phyloP scores from a whole-genome alignment of 2,797 vertebrate species.

The Spinus olivaceus region DNA sequence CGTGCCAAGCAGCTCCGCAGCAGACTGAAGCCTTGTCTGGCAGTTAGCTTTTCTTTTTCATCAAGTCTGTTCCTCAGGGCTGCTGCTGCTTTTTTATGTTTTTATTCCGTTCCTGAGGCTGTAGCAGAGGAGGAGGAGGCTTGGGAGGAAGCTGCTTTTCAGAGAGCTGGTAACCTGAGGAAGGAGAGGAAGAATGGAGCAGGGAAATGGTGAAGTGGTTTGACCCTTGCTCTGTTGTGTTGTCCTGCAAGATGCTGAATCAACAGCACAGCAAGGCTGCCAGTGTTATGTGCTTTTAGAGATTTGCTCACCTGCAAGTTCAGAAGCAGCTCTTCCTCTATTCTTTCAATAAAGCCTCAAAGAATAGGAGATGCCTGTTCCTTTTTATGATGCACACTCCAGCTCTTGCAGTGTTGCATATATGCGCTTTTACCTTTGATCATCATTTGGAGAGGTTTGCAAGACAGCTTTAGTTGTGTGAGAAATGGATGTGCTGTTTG shows the following conservation, averaged over 20 bases:
- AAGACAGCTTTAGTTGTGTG: slow-evolving; percentile 16
- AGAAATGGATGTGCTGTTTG: not conserved
- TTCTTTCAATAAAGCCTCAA: slow-evolving; percentile 3
- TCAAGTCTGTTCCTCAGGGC: slow-evolving; percentile 52
- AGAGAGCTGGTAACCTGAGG: not conserved
- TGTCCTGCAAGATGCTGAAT: not conserved
- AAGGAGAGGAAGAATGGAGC: not conserved
- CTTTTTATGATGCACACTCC: not conserved
- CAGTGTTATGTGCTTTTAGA: not conserved
- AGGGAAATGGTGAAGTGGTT: not conserved
- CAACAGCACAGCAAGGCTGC: slow-evolving; percentile 6
- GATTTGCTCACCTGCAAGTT: not conserved
- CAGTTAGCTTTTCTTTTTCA: slow-evolving; percentile 64
- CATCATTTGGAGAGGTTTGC: slow-evolving; percentile 31
- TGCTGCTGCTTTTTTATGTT: slow-evolving; percentile 25
- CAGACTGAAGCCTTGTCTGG: slow-evolving; percentile 52
- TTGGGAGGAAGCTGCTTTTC: not conserved
- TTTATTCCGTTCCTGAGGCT: slow-evolving; percentile 9
- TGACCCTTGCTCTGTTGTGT: not conserved
- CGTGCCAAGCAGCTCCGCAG: slow-evolving; percentile 3
- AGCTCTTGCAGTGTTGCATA: not conserved
- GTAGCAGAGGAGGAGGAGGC: not conserved
- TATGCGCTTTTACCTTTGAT: slow-evolving; percentile 19
- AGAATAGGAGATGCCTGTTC: not conserved
- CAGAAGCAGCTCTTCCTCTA: slow-evolving; percentile 5